Percentiles rank a stretch among this genome's conserved stretches.
phyloP scores from a whole-genome alignment of 1,140 invertebrate genomes.

The Pogonognathellus flavescens region DNA sequence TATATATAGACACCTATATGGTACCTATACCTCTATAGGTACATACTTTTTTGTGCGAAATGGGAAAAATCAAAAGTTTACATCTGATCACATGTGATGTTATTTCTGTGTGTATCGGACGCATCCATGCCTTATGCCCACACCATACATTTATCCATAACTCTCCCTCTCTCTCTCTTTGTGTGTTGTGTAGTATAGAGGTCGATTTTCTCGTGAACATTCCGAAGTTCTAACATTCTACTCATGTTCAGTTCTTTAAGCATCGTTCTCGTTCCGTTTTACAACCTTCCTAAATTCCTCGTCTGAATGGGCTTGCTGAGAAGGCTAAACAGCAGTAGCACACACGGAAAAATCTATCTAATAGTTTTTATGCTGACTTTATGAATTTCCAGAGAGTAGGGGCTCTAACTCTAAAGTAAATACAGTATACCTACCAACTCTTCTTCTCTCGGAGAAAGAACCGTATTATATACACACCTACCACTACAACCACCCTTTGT shows the following conservation, averaged over 20 bases:
- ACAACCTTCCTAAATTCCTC: slow-evolving; percentile 41
- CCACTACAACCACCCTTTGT: not conserved
- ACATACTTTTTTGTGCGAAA: too few species aligned
- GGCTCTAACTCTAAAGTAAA: slow-evolving; percentile 38
- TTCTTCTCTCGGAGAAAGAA: too few species aligned
- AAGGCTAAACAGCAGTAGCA: slow-evolving; percentile 42
- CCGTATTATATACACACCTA: too few species aligned
- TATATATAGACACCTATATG: too few species aligned
- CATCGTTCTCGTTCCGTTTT: slow-evolving; percentile 37
- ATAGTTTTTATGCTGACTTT: slow-evolving; percentile 57
- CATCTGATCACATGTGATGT: too few species aligned
- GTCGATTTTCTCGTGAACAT: not conserved
- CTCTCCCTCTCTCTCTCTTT: too few species aligned
- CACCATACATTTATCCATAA: too few species aligned
- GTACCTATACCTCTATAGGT: too few species aligned
- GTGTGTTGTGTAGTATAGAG: not conserved
- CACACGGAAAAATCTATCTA: slow-evolving; percentile 38
- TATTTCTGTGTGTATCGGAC: too few species aligned
- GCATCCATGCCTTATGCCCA: too few species aligned
- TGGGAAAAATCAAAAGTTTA: too few species aligned
- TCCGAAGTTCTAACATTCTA: not conserved
- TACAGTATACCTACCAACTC: not conserved
- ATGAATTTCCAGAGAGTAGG: slow-evolving; percentile 40
- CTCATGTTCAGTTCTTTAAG: slow-evolving; percentile 33
- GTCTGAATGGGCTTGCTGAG: slow-evolving; percentile 42